Base-by-base conservation (phyloP, 2,797 vertebrate species). In the Notamacropus eugenii region DNA sequence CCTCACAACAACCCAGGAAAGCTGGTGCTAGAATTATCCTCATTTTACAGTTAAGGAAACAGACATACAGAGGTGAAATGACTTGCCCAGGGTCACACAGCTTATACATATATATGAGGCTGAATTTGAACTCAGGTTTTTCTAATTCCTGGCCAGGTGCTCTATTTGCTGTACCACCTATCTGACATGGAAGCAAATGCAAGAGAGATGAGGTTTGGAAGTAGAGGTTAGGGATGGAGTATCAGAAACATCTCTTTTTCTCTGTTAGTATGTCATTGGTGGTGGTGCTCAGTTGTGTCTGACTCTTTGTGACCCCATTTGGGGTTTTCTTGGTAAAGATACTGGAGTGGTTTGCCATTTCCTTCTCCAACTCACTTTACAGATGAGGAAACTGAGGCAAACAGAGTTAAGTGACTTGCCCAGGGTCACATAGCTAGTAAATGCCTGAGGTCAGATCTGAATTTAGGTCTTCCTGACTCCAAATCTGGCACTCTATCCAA, bases 231-330 rank as follows among this genome's bases (percentile, higher is more conserved):
- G 67, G 59, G 74, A 56, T 90, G 93, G 55, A 59, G 74, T 96
- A 97, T 97, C 97, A 96, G 96, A 97, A 97, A 95, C 82, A 97
- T 93, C 59, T 94, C 16, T 92, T 67, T 95, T 94, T 96, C 94
- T 92, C 96, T 91, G n/a, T 94, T 40, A 40, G 67, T 82, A 54
- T 9, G 10, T 96, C 19, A 3, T 22, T 46, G n/a, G 19, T 82
- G n/a, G 67, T 46, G 34, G 11, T 40, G 6, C 40, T 74, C 62
- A 34, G 59, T n/a, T 19, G 0, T n/a, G 14, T 40, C n/a, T 74
- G n/a, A n/a, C 14, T 40, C 62, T 74, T 74, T 74, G n/a, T 82
- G n/a, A 10, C 16, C 19, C n/a, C 19, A 22, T 82, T 82, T 82
- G n/a, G 67, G 67, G 22, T 82, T 82, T 82, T 40, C 67, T 82